Evolutionary conservation across 1,140 invertebrate genomes (phyloP).

Genomic region (Brachionus paranguensis): DNA sequence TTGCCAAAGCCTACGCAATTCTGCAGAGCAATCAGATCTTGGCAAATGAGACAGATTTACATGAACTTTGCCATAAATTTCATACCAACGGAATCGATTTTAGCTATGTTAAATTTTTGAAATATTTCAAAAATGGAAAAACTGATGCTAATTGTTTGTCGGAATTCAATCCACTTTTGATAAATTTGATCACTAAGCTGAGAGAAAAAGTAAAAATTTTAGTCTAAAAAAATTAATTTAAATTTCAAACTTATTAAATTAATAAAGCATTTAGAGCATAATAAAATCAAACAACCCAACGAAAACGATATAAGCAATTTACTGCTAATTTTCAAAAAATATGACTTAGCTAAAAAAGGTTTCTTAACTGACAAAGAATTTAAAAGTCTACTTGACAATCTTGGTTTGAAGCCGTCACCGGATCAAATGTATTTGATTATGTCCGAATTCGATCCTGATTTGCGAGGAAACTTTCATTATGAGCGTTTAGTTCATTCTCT

Average conservation of each 20-base stretch:
- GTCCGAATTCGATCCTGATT: not conserved
- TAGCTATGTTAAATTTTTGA: slow-evolving; percentile 9
- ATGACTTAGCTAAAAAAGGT: not conserved
- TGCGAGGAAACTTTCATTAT: not conserved
- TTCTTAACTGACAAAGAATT: slow-evolving; percentile 2
- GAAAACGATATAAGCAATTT: not conserved
- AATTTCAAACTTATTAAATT: not conserved
- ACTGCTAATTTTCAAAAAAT: not conserved
- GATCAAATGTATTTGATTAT: not conserved
- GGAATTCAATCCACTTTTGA: not conserved
- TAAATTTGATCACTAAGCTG: not conserved
- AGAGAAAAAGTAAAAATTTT: slow-evolving; percentile 21
- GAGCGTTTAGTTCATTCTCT: not conserved
- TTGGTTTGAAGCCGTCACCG: not conserved
- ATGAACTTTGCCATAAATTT: not conserved
- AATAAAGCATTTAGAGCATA: not conserved
- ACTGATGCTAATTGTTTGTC: not conserved
- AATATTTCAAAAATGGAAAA: not conserved
- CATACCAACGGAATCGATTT: not conserved
- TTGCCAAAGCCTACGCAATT: not conserved
- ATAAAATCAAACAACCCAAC: not conserved
- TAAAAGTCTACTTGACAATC: not conserved
- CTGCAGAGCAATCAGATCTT: not conserved
- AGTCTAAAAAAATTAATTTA: not conserved
- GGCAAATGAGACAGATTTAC: not conserved